These are phyloP conservation scores for Amniataba percoides DNA, from an alignment of 2,797 vertebrate species.

Conservation along the genomic window DNA sequence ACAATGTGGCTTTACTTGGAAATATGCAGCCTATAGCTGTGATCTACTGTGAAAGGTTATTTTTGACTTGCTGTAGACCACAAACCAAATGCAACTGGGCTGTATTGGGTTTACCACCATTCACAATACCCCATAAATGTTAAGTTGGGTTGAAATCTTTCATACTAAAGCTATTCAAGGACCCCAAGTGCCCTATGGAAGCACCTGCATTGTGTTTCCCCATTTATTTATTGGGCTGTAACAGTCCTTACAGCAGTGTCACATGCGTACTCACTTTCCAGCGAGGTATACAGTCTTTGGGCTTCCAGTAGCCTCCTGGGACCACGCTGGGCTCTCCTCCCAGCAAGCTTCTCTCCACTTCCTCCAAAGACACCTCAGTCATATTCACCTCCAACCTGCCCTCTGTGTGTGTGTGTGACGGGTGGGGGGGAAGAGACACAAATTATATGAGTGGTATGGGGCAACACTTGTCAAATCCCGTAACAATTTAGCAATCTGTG, in stretches of 20 bases:
- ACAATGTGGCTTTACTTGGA: not conserved
- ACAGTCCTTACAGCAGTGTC: not conserved
- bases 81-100: not conserved
- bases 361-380: conserved; percentile 92
- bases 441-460: not conserved
- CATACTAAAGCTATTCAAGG: not conserved
- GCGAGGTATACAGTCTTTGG: conserved; percentile 92
- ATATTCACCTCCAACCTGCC: conserved; percentile 93
- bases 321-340: conserved; percentile 84
- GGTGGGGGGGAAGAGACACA: not conserved
- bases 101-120: not conserved
- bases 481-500: conserved; percentile 13
- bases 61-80: not conserved
- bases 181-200: not conserved
- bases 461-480: not conserved
- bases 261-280: conserved; percentile 90
- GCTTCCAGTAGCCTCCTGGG: conserved; percentile 94
- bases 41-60: not conserved
- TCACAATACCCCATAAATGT: no score
- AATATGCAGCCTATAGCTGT: not conserved
- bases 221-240: not conserved
- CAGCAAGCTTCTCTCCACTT: conserved; percentile 88
- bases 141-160: not conserved
- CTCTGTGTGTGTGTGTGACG: conserved; percentile 80
- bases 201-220: conserved; percentile 2